Conservation (phyloP, 2,888 invertebrate species). For the Cylloceria caligata region DNA sequence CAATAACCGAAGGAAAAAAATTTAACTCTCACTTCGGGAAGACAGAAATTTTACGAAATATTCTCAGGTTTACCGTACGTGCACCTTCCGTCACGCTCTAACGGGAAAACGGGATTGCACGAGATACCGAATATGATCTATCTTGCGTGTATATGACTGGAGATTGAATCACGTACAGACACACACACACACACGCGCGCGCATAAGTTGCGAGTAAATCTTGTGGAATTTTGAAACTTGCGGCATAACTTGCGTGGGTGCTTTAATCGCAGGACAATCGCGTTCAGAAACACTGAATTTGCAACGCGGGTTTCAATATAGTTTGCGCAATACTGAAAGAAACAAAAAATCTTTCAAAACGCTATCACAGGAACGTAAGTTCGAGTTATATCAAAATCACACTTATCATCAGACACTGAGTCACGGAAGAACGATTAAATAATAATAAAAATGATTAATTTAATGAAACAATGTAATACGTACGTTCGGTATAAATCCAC, state of each 20-base stretch:
- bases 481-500: constrained; percentile 49
- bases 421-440: neutral
- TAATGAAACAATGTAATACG: constrained; percentile 22
- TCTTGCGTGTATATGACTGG: neutral
- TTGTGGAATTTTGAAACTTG: constrained; percentile 1
- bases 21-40: neutral
- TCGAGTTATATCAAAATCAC: neutral
- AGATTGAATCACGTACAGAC: neutral
- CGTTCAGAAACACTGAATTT: neutral
- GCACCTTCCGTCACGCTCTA: constrained; percentile 12
- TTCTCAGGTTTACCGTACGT: neutral
- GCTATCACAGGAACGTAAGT: neutral
- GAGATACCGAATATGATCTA: neutral
- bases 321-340: neutral
- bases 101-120: constrained; percentile 18
- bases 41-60: neutral
- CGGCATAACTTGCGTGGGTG: neutral
- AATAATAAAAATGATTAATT: neutral
- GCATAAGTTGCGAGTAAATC: neutral
- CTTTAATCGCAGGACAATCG: neutral
- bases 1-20: neutral
- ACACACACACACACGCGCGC: neutral
- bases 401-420: constrained; percentile 5
- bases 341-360: neutral
- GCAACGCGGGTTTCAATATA: neutral